A percentile compares a stretch with the other conserved stretches of the same genome.
Conservation (phyloP, 2,113 vertebrate species). For the Oriolus oriolus region DNA sequence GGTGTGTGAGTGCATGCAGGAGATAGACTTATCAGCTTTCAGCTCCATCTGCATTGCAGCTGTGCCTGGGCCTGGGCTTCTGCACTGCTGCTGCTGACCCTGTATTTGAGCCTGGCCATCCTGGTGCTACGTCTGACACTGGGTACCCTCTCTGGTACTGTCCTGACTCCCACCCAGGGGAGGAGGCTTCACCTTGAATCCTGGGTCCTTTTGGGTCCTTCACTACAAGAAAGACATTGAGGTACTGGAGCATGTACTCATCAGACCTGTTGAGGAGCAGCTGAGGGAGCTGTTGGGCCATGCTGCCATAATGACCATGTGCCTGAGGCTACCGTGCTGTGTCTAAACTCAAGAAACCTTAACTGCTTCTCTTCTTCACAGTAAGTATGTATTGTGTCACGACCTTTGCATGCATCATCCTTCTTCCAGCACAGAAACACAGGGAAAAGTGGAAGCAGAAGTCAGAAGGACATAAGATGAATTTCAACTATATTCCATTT, state of each 20-base stretch:
- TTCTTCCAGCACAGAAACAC: background rate
- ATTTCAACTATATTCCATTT: background rate
- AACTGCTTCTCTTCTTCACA: background rate
- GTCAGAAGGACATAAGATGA: background rate
- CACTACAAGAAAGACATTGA: background rate
- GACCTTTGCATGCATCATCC: background rate
- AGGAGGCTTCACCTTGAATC: background rate
- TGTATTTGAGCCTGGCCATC: accelerated
- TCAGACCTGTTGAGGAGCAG: background rate
- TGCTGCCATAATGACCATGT: background rate
- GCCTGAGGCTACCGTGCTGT: background rate
- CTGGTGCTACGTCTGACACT: background rate
- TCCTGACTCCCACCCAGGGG: background rate
- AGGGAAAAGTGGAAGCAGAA: background rate
- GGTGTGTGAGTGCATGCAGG: background rate
- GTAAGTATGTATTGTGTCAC: background rate
- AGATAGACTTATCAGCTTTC: background rate
- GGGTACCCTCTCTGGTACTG: background rate
- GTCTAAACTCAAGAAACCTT: background rate
- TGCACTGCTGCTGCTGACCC: background rate
- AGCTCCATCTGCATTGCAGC: background rate
- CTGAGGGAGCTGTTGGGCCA: background rate
- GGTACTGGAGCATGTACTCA: background rate
- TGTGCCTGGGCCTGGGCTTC: too few species aligned
- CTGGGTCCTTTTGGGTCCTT: background rate